These are phyloP conservation scores for Hemistola chrysoprasaria DNA, from an alignment of 2,888 invertebrate species.

Conservation along the genomic window DNA sequence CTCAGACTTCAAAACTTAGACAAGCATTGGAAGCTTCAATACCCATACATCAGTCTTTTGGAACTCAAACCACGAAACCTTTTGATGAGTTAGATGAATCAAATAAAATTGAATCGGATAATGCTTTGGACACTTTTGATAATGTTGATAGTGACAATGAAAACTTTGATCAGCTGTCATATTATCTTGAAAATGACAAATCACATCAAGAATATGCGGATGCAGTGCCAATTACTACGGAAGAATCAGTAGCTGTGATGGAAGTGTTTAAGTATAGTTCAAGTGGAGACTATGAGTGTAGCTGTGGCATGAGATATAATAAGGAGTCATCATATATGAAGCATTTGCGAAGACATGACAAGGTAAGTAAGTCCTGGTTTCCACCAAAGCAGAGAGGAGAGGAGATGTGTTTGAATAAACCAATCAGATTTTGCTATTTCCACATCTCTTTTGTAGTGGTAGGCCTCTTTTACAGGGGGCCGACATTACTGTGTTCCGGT, in stretches of 20 bases:
- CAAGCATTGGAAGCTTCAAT: too few species aligned
- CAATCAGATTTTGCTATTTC: too few species aligned
- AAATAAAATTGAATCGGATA: slow-evolving; percentile 4
- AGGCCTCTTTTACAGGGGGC: too few species aligned
- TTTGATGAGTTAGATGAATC: slow-evolving; percentile 2
- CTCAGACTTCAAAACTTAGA: too few species aligned
- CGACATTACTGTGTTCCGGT: too few species aligned
- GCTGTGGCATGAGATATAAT: slow-evolving; percentile 53
- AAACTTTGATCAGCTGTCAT: slow-evolving; percentile 4
- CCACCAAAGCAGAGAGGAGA: too few species aligned
- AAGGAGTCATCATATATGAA: slow-evolving; percentile 48
- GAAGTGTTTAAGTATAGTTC: slow-evolving; percentile 58
- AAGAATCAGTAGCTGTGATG: slow-evolving; percentile 61
- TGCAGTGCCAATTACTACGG: slow-evolving; percentile 55
- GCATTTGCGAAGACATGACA: slow-evolving; percentile 69
- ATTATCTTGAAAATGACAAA: slow-evolving; percentile 49
- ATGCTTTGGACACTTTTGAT: slow-evolving; percentile 15
- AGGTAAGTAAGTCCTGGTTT: slow-evolving; percentile 41
- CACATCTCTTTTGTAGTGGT: too few species aligned
- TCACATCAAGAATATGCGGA: slow-evolving; percentile 65
- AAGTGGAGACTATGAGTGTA: slow-evolving; percentile 51
- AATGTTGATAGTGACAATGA: slow-evolving; percentile 15
- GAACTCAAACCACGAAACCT: background rate
- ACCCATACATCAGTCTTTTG: too few species aligned
- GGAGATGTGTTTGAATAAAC: too few species aligned